A percentile compares a stretch with the other conserved stretches of the same genome.
phyloP scores from a whole-genome alignment of 2,113 vertebrate species.

The Phyllopteryx taeniolatus region DNA sequence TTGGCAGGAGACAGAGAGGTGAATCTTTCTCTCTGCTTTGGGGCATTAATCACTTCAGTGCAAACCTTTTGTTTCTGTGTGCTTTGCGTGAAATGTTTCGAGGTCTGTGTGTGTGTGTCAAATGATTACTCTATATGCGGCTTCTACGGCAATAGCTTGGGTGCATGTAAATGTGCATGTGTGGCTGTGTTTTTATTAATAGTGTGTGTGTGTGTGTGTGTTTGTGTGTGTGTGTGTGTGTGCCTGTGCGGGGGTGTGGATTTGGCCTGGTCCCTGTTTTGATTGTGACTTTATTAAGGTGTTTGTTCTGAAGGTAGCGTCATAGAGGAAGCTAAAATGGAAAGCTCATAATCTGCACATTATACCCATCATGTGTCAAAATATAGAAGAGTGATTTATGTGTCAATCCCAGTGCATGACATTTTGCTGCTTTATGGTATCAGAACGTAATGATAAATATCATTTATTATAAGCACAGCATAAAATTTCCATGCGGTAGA shows the following conservation, averaged over 20 bases:
- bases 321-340: slow-evolving; percentile 51
- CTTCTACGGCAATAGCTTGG: slow-evolving; percentile 42
- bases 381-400: slow-evolving; percentile 57
- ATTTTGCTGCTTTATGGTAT: slow-evolving; percentile 49
- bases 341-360: slow-evolving; percentile 61
- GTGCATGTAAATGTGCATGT: slow-evolving; percentile 25
- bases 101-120: slow-evolving; percentile 16
- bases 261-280: slow-evolving; percentile 84
- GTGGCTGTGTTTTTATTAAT: slow-evolving; percentile 29
- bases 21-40: slow-evolving; percentile 44
- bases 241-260: slow-evolving; percentile 68
- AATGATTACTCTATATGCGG: slow-evolving; percentile 56
- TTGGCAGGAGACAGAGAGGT: slow-evolving; percentile 38
- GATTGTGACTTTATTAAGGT: slow-evolving; percentile 78
- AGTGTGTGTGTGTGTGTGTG: slow-evolving; percentile 41
- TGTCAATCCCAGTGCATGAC: slow-evolving; percentile 45
- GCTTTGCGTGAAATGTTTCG: slow-evolving; percentile 21
- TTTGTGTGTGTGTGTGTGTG: slow-evolving; percentile 22
- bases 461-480: slow-evolving; percentile 48
- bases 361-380: slow-evolving; percentile 63
- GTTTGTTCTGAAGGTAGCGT: slow-evolving; percentile 54
- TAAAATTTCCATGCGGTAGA: slow-evolving; percentile 38
- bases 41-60: slow-evolving; percentile 74
- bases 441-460: slow-evolving; percentile 55
- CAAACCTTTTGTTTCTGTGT: slow-evolving; percentile 24